phyloP scores from a whole-genome alignment of 2,797 vertebrate species.

The Hypotaenidia okinawae region DNA sequence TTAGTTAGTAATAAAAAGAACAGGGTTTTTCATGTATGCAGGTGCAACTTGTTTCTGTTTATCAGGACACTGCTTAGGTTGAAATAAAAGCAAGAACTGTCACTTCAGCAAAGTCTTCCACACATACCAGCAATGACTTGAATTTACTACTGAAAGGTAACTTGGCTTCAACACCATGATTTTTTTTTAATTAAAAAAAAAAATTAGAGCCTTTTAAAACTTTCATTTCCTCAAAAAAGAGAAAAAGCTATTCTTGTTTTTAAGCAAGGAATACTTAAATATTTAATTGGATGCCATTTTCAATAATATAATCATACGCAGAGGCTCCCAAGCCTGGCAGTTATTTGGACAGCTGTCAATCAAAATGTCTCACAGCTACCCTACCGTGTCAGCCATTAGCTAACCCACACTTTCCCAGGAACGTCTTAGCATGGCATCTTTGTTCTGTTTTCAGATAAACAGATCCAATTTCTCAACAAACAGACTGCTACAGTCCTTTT shows the following conservation, averaged over 20 bases:
- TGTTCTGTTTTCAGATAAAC: conserved; percentile 97
- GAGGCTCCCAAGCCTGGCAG: conserved; percentile 14
- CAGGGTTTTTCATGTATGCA: background rate
- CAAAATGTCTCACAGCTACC: conserved; percentile 82
- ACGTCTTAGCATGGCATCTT: conserved; percentile 83
- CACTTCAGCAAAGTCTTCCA: background rate
- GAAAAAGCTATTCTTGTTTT: background rate
- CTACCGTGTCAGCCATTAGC: conserved; percentile 80
- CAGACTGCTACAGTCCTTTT: conserved; percentile 93
- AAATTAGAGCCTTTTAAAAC: background rate
- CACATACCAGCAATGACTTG: background rate
- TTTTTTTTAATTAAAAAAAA: background rate
- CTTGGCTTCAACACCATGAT: background rate
- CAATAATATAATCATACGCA: background rate
- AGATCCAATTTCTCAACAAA: conserved; percentile 99
- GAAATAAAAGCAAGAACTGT: background rate
- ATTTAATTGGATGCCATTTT: background rate
- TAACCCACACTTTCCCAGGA: conserved; percentile 88
- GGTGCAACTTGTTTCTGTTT: background rate
- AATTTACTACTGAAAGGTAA: background rate
- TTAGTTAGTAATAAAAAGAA: background rate
- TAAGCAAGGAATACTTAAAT: background rate
- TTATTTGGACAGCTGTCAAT: conserved; percentile 89
- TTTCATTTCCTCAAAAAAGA: background rate
- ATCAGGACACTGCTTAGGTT: background rate